Base-by-base conservation (phyloP, 2,888 invertebrate genomes). In the Drosophila emarginata region DNA sequence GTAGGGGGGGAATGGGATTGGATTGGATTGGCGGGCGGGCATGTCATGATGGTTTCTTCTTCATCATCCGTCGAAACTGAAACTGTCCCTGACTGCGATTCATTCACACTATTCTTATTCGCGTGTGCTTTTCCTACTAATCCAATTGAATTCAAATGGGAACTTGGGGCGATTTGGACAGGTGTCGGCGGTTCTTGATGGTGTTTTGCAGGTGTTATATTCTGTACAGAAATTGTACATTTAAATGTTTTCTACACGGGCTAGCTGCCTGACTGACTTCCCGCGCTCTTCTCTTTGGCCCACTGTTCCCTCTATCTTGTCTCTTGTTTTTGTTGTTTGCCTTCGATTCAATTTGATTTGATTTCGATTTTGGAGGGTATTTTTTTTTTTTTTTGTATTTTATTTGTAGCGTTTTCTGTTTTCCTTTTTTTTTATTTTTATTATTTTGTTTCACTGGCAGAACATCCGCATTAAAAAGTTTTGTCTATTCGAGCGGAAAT, bases 381-480 rank as follows among this genome's bases (percentile, higher is more conserved):
- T 77, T 50, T 32, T 58, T n/a, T 61, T 40, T 39, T 53, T 52
- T 67, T 69, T 28, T 28, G 3, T 28, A 5, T 28, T 28, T 73
- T 52, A 32, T 28, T 58, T 63, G 32, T 32, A 32, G 32, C 32
- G 11, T 26, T 61, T 15, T 18, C 58, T 52, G 57, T 60, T 54
- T 40, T 40, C 45, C 51, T 68, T 54, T 40, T 40, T 51, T 52
- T 68, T 76, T 39, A n/a, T 26, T 32, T 69, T 73, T 52, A 37
- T 28, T 58, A 61, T 36, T 69, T 73, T 52, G 39, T 28, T 58
- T 63, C 14, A 21, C 61, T 64, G 78, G 32, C 72, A 80, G 62
- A 83, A 74, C 67, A 74, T 81, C 67, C 79, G 77, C 72, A 82
- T 87, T 82, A 85, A 82, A 81, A 88, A 88, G 86, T 85, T 82